Base-by-base conservation (phyloP, 2,888 invertebrate species). In the Cordilura impudica region DNA sequence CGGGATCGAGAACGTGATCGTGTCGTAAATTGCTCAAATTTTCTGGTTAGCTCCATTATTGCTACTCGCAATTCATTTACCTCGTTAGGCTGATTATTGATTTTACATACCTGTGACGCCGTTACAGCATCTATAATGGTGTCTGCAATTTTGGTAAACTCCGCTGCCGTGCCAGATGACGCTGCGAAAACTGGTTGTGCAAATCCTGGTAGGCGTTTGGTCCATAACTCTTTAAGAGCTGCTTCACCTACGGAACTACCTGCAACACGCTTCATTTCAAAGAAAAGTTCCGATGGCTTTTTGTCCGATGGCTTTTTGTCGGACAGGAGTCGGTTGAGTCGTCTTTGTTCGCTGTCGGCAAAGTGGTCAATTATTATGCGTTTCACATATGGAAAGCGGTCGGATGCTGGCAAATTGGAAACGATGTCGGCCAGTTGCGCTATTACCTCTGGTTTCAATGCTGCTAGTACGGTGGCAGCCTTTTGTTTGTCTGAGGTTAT, bases 1-100 rank as follows among this genome's bases (percentile, higher is more conserved):
- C 47, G 75, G 2, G 61, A 39, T 1, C 39, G 72, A 1, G 67
- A 67, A 12, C 35, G 29, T 10, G 66, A 67, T 2, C 66, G 77
- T n/a, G 54, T 43, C 8, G 67, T 12, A 18, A 56, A 12, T 10
- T 14, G 18, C 2, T 72, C 69, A 4, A 78, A 69, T 26, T 58
- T 63, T 18, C 39, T 72, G 0, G 39, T 23, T 0, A 77, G 10
- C 2, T 71, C 60, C 7, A 49, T 1, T 23, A 77, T 23, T 8
- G 65, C 47, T 2, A 39, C 5, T 29, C 29, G 29, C 4, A 26
- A 6, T 3, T 26, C 29, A 29, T 4, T 29, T 29, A 2, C 7
- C 29, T 29, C 2, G 29, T 1, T 8, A 8, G 29, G 1, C 8
- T 29, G 2, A 8, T 29, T 26, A 3, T 26, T 3, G 6, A 29